A percentile compares a stretch with the other conserved stretches of the same genome.
These are phyloP conservation scores for Pachyuromys duprasi DNA, from an alignment of 2,797 vertebrate species.

Conservation along the genomic window DNA sequence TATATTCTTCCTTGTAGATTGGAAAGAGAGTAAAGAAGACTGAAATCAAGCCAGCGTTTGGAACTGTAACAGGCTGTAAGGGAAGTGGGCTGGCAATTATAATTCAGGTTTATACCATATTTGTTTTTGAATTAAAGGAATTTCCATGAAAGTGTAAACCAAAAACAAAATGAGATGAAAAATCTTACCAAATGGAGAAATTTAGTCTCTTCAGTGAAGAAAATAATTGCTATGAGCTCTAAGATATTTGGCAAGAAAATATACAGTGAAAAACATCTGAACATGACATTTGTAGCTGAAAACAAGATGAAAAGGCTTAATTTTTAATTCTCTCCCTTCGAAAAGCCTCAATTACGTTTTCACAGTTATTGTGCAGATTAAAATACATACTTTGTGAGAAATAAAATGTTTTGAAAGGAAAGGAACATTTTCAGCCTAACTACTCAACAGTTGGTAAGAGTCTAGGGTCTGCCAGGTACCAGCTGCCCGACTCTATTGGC, in stretches of 20 bases:
- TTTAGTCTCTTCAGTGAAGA: conserved; percentile 3
- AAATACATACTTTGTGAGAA: not conserved
- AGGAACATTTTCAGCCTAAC: not conserved
- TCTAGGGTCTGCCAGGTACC: not conserved
- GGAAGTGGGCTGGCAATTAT: conserved; percentile 61
- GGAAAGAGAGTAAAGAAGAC: not conserved
- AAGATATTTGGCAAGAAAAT: conserved; percentile 26
- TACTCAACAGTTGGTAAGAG: not conserved
- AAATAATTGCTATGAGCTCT: conserved; percentile 29
- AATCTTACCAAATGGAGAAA: not conserved
- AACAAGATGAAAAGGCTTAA: conserved; percentile 34
- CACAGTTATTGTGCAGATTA: not conserved
- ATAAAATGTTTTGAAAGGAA: conserved; percentile 24
- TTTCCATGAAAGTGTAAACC: conserved; percentile 57
- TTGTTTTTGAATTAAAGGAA: conserved; percentile 64
- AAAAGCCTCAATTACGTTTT: conserved; percentile 7
- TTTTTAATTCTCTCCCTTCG: conserved; percentile 47
- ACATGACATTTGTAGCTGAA: conserved; percentile 28
- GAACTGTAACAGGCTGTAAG: conserved; percentile 19
- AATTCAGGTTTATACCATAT: conserved; percentile 57
- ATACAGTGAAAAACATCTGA: not conserved
- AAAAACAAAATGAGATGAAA: conserved; percentile 1
- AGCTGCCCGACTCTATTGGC: not conserved
- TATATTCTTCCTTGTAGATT: not conserved
- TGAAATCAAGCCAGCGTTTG: conserved; percentile 39